phyloP scores from a whole-genome alignment of 2,113 vertebrate species.

The Calypte anna region DNA sequence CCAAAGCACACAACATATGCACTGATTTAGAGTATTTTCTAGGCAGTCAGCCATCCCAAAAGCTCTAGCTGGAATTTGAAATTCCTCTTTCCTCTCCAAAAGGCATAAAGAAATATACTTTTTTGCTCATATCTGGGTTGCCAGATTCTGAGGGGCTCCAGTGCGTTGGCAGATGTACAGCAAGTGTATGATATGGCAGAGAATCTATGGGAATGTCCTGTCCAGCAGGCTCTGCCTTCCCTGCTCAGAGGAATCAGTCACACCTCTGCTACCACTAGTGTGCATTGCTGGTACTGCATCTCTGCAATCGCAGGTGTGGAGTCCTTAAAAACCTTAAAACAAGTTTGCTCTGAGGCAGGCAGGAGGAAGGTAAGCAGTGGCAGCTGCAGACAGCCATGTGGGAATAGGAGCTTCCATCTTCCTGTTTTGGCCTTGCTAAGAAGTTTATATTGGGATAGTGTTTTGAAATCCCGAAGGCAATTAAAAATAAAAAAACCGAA shows the following conservation, averaged over 20 bases:
- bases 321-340: background rate
- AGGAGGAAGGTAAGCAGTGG: rapidly evolving
- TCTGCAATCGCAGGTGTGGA: background rate
- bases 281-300: background rate
- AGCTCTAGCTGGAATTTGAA: background rate
- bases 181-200: background rate
- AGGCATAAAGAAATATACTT: background rate
- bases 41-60: background rate
- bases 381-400: rapidly evolving
- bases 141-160: background rate
- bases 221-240: background rate
- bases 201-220: background rate
- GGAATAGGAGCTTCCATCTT: rapidly evolving
- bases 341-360: background rate
- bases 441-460: background rate
- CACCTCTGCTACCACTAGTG: rapidly evolving
- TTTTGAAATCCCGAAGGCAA: background rate
- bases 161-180: background rate
- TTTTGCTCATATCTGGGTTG: background rate
- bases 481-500: background rate
- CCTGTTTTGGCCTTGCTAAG: background rate
- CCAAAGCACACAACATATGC: background rate
- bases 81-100: background rate
- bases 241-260: background rate
- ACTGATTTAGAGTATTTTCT: background rate